Evolutionary conservation across 1,140 invertebrate species (phyloP).

Genomic region (Myzus persicae): DNA sequence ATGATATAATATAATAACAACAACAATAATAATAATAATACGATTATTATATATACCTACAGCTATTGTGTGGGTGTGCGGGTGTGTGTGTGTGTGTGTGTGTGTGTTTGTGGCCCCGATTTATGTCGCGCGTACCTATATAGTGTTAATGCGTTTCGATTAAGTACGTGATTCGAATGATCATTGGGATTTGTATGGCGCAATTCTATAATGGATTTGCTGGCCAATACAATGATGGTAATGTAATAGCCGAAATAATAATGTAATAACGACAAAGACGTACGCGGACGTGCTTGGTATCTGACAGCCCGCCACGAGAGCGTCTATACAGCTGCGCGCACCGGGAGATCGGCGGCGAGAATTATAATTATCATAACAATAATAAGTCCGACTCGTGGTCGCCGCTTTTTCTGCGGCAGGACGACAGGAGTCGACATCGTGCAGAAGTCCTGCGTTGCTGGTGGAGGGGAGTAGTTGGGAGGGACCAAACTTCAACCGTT

Average conservation of each 20-base stretch:
- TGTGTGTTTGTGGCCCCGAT: neutral
- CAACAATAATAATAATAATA: neutral
- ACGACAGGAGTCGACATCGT: neutral
- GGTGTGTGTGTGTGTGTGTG: no score
- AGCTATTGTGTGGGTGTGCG: neutral
- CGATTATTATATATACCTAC: neutral
- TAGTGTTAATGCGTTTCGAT: slow-evolving; percentile 45
- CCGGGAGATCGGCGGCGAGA: no score
- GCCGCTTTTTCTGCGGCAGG: no score
- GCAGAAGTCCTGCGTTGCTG: neutral
- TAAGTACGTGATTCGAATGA: slow-evolving; percentile 56
- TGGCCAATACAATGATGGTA: neutral
- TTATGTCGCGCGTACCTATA: neutral
- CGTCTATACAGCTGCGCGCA: no score
- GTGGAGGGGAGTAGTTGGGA: no score
- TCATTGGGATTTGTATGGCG: slow-evolving; percentile 20
- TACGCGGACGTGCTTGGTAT: neutral
- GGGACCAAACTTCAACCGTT: neutral
- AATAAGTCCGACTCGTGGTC: neutral
- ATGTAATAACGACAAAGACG: neutral
- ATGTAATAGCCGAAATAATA: neutral
- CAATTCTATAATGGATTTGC: slow-evolving; percentile 39
- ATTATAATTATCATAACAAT: no score
- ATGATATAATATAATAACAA: slow-evolving; percentile 6
- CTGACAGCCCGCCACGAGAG: neutral